Evolutionary conservation across 2,113 vertebrate genomes (phyloP), one percentile per base, ranked within the genome.

Genomic region (Malurus melanocephalus): DNA sequence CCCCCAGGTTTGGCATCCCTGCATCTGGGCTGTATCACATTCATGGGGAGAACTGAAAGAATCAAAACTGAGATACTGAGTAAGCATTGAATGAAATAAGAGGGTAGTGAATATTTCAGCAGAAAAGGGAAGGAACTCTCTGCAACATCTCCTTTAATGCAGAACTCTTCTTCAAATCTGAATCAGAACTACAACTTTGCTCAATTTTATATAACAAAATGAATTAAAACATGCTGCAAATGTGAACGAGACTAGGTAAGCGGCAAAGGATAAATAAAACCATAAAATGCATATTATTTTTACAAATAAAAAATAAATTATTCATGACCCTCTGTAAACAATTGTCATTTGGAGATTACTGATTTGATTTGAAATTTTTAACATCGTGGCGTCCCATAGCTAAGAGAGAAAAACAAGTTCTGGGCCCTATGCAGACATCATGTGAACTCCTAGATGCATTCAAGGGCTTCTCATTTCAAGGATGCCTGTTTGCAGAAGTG

Each of bases 311-410:
- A 89, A 48, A 11, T 4, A 80, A 92, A 71, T 22, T 0, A 24
- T 60, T 68, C 6, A 48, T 24, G 26, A 73, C 26, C 24, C 62
- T 65, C 33, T 16, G 15, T 35, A 67, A 51, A 38, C 7, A 45
- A 56, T 53, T 65, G 13, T 51, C 49, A 62, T 89, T 61, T 4
- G 1, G 28, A 65, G 13, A 76, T 40, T 30, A 67, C 11, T 16
- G 17, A 75, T 79, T 32, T 66, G 33, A 51, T 51, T 18, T 51
- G 7, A 71, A 49, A 61, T 43, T 82, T 72, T 87, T 82, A 61
- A 66, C 0, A 2, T 21, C 19, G 60, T 2, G 1, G 32, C 17
- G 35, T 82, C 62, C 32, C n/a, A 49, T 2, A 59, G 17, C 10
- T 57, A 48, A 45, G 43, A 42, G 2, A 75, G 21, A 16, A 80